Evolutionary conservation across 2,797 vertebrate species (phyloP).

Genomic region (Menidia menidia): DNA sequence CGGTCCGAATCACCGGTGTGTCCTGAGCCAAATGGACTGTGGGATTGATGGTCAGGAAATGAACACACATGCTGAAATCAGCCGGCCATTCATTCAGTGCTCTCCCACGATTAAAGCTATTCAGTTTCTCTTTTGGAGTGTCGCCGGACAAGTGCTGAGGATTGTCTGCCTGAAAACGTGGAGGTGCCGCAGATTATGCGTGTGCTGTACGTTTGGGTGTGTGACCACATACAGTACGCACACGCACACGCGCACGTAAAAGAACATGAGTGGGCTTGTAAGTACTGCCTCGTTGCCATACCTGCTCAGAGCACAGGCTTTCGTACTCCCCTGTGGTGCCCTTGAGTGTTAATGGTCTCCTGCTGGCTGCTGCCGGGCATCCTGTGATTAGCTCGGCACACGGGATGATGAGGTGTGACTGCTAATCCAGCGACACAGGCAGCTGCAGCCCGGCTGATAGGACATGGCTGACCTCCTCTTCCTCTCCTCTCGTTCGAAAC

Average conservation of each 20-base stretch:
- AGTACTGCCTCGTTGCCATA: conserved; percentile 34
- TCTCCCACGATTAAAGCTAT: conserved; percentile 75
- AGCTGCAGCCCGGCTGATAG: conserved; percentile 62
- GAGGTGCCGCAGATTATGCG: conserved; percentile 60
- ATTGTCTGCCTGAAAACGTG: conserved; percentile 49
- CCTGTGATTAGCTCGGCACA: conserved; percentile 61
- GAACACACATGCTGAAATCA: conserved; percentile 80
- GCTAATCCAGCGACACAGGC: conserved; percentile 62
- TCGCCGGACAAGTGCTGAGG: conserved; percentile 55
- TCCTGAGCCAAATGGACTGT: conserved; percentile 70
- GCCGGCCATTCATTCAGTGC: conserved; percentile 62
- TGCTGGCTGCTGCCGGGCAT: conserved; percentile 56
- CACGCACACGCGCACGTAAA: conserved; percentile 7
- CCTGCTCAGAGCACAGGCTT: conserved; percentile 27
- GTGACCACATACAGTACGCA: conserved; percentile 22
- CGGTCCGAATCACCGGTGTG: conserved; percentile 73
- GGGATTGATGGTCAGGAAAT: conserved; percentile 82
- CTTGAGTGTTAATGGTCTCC: conserved; percentile 62
- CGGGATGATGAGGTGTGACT: conserved; percentile 65
- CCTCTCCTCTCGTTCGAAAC: conserved; percentile 13
- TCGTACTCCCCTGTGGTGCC: conserved; percentile 25
- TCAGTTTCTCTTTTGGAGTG: conserved; percentile 71
- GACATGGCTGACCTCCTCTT: conserved; percentile 5
- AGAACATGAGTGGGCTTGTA: conserved; percentile 42
- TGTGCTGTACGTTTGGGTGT: conserved; percentile 20